Percentiles rank a stretch among this genome's conserved stretches.
phyloP scores from a whole-genome alignment of 2,113 vertebrate genomes.

The Crotalus helleri region DNA sequence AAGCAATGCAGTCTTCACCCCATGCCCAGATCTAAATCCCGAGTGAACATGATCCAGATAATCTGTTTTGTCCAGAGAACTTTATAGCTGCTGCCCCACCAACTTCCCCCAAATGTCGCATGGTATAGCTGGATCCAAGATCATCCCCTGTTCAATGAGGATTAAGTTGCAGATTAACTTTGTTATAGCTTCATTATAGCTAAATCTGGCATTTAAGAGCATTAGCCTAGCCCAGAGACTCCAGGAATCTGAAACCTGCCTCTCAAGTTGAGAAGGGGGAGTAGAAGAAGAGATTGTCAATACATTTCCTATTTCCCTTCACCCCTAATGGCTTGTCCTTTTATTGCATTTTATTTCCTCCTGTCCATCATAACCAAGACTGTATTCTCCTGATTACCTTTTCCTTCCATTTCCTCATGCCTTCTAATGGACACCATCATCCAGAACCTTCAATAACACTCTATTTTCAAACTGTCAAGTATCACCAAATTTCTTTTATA shows the following conservation, averaged over 20 bases:
- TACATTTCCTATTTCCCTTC: neutral
- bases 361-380: neutral
- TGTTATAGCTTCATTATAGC: neutral
- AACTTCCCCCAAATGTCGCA: neutral
- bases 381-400: neutral
- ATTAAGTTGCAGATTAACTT: neutral
- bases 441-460: neutral
- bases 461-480: neutral
- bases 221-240: neutral
- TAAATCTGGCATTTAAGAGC: neutral
- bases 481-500: neutral
- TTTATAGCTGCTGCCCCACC: neutral
- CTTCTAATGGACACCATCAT: neutral
- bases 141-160: neutral
- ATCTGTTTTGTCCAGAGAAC: neutral
- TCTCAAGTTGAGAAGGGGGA: neutral
- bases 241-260: neutral
- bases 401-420: neutral
- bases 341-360: neutral
- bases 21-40: neutral
- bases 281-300: neutral
- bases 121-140: neutral
- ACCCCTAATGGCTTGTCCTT: neutral
- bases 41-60: neutral
- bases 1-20: neutral